Evolutionary conservation across 1,140 invertebrate genomes (phyloP).

Genomic region (Drosophila pallidifrons): DNA sequence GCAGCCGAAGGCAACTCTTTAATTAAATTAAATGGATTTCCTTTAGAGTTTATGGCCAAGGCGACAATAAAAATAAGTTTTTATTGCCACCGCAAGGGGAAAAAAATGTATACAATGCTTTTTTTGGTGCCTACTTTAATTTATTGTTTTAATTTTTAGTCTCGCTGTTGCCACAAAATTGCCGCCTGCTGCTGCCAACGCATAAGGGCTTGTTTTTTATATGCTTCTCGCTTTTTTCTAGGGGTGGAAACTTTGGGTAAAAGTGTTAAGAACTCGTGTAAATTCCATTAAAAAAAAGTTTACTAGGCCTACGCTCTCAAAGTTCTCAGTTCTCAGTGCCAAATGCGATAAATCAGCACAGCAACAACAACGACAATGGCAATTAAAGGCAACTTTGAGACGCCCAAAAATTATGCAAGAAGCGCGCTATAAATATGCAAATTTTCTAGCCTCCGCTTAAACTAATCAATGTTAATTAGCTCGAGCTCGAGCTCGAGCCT

Average conservation of each 20-base stretch:
- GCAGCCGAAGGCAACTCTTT: conserved; percentile 11
- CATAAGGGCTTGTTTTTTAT: conserved; percentile 23
- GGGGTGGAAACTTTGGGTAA: conserved; percentile 40
- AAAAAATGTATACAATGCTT: conserved; percentile 53
- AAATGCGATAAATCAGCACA: conserved; percentile 66
- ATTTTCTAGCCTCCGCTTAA: conserved; percentile 44
- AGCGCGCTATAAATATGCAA: conserved; percentile 71
- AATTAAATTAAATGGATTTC: conserved; percentile 54
- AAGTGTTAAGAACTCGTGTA: conserved; percentile 80
- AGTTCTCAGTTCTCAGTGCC: conserved; percentile 26
- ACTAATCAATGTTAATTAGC: conserved; percentile 78
- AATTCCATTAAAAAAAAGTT: conserved; percentile 72
- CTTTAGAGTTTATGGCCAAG: conserved; percentile 44
- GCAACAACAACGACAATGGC: conserved; percentile 33
- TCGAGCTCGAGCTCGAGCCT: conserved; percentile 44
- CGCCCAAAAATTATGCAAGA: conserved; percentile 64
- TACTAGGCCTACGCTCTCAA: conserved; percentile 18
- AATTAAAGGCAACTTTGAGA: conserved; percentile 19
- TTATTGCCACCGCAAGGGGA: conserved; percentile 42
- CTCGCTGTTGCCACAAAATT: conserved; percentile 60
- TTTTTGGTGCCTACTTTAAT: conserved; percentile 50
- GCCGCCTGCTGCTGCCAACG: conserved; percentile 44
- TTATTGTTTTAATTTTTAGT: conserved; percentile 82
- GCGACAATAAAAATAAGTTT: conserved; percentile 54
- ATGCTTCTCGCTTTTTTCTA: background rate